Conservation (phyloP, 2,113 vertebrate species). For the Rhea pennata region DNA sequence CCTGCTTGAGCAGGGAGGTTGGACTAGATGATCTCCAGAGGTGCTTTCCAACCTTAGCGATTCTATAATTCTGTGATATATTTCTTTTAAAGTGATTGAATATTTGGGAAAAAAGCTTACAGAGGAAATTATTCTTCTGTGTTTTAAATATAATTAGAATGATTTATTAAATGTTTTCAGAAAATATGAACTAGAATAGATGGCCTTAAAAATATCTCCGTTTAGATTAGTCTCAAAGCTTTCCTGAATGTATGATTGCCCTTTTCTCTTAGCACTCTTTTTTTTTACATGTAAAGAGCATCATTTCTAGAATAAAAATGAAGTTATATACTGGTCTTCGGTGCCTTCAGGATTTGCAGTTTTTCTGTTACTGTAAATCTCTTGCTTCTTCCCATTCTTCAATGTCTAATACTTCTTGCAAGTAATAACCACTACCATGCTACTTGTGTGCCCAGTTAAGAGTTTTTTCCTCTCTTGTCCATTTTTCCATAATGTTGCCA, state of each 20-base stretch:
- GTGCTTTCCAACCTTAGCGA: no score
- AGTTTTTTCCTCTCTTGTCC: background rate
- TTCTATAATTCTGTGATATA: background rate
- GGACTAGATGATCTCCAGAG: no score
- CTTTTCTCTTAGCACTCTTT: background rate
- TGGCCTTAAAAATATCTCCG: background rate
- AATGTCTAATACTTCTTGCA: background rate
- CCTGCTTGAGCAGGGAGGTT: no score
- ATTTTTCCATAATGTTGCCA: background rate
- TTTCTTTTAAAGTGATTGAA: background rate
- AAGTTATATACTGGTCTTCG: background rate
- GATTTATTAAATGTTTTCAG: slow-evolving; percentile 2
- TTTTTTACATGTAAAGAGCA: background rate
- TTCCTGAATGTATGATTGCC: background rate
- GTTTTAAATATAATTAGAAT: slow-evolving; percentile 16
- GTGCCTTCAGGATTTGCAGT: background rate
- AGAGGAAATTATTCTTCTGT: background rate
- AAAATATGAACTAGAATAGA: background rate
- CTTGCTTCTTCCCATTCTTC: background rate
- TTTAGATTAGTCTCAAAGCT: background rate
- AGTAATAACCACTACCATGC: background rate
- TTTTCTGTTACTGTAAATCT: background rate
- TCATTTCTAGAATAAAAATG: background rate
- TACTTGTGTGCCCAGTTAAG: background rate
- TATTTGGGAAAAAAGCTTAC: background rate